Percentiles rank a stretch among this genome's conserved stretches.
Conservation (phyloP, 2,888 invertebrate genomes). For the Epinotia brunnichana region DNA sequence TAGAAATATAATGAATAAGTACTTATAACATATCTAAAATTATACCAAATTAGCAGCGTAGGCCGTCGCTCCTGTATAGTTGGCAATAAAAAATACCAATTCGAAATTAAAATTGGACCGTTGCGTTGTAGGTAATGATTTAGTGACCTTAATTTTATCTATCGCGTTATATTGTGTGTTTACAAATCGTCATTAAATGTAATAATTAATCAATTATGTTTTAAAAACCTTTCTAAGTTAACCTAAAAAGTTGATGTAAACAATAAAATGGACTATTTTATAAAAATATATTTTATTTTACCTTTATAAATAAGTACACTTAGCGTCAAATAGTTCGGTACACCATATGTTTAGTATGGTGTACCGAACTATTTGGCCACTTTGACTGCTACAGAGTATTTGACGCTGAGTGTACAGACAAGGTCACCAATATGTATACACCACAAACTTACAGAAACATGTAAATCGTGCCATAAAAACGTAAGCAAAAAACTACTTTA, state of each 20-base stretch:
- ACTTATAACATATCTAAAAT: conserved; percentile 45
- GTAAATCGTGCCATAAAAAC: too few species aligned
- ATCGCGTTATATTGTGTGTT: conserved; percentile 30
- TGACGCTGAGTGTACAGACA: too few species aligned
- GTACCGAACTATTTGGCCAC: too few species aligned
- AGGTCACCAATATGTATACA: too few species aligned
- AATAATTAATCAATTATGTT: conserved; percentile 47
- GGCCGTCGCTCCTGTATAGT: conserved; percentile 24
- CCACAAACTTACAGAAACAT: too few species aligned
- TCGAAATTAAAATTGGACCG: conserved; percentile 20
- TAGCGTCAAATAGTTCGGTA: too few species aligned
- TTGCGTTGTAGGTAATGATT: conserved; percentile 9
- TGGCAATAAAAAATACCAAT: conserved; percentile 28
- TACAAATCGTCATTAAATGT: conserved; percentile 39
- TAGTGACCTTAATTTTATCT: conserved; percentile 30
- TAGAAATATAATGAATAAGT: conserved; percentile 39
- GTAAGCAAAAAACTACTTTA: too few species aligned
- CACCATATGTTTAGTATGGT: too few species aligned
- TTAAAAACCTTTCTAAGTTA: conserved; percentile 62
- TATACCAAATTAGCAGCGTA: conserved; percentile 24
- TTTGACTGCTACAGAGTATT: too few species aligned
- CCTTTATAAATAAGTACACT: conserved; percentile 32
- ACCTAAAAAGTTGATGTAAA: conserved; percentile 67
- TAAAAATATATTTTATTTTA: conserved; percentile 57
- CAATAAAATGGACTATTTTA: conserved; percentile 79